Evolutionary conservation across 2,113 vertebrate species (phyloP).

Genomic region (Sialia sialis): DNA sequence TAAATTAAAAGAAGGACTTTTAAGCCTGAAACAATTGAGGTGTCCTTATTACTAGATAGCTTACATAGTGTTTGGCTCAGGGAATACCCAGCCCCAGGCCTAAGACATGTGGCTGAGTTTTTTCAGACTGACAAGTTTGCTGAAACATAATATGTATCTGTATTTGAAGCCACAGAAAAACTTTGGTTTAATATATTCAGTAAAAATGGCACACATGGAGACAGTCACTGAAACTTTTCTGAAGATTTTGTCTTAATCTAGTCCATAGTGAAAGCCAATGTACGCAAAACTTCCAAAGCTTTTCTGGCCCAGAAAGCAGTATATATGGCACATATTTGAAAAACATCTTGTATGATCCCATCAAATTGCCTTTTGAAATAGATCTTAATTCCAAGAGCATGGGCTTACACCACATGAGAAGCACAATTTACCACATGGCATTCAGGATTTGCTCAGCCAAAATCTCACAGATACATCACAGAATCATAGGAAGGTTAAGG

Average conservation of each 20-base stretch:
- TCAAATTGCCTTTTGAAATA: not conserved
- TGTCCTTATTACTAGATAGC: not conserved
- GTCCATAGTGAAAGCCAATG: not conserved
- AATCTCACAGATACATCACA: not conserved
- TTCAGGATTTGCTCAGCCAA: not conserved
- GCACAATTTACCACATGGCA: not conserved
- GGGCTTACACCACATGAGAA: not conserved
- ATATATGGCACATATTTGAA: not conserved
- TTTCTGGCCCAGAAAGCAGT: not conserved
- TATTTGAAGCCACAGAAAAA: not conserved
- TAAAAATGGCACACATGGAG: not conserved
- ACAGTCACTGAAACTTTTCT: not conserved
- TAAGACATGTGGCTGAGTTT: not conserved
- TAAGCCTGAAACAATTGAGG: not conserved
- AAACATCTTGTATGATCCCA: not conserved
- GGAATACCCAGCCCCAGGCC: not conserved
- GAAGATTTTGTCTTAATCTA: not conserved
- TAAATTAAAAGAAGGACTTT: not conserved
- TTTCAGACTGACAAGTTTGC: not conserved
- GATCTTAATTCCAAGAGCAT: not conserved
- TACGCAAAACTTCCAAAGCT: not conserved
- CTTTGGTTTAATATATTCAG: not conserved
- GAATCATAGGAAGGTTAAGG: not conserved
- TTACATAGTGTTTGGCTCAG: not conserved
- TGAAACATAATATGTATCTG: not conserved